A percentile compares a stretch with the other conserved stretches of the same genome.
Conservation (phyloP, 2,888 invertebrate species). For the Artemia sinica region DNA sequence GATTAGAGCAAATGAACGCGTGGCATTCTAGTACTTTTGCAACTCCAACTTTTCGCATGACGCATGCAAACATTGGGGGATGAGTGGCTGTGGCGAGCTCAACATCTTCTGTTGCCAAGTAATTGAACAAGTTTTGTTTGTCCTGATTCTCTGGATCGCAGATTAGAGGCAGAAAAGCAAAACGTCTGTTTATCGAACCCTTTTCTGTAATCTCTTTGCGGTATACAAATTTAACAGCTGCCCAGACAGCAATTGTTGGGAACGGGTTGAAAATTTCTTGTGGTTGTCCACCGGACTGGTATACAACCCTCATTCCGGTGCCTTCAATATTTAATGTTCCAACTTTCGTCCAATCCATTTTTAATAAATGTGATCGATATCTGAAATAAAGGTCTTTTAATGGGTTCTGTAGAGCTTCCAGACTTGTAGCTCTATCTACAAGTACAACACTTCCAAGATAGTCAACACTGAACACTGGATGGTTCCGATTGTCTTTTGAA, state of each 20-base stretch:
- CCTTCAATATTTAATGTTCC: slow-evolving; percentile 48
- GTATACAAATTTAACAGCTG: slow-evolving; percentile 65
- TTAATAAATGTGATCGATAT: slow-evolving; percentile 30
- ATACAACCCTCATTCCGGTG: slow-evolving; percentile 50
- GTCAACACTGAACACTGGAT: slow-evolving; percentile 40
- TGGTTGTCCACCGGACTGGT: slow-evolving; percentile 19
- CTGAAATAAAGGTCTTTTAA: slow-evolving; percentile 52
- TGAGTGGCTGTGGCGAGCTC: slow-evolving; percentile 34
- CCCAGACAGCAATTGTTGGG: slow-evolving; percentile 82
- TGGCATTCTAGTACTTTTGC: slow-evolving; percentile 71
- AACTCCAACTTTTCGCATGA: slow-evolving; percentile 49
- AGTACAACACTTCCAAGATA: slow-evolving; percentile 65
- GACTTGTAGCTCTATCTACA: slow-evolving; percentile 52
- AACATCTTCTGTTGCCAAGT: slow-evolving; percentile 36
- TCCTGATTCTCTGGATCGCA: slow-evolving; percentile 57
- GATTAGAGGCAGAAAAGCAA: slow-evolving; percentile 66
- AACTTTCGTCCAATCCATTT: slow-evolving; percentile 29
- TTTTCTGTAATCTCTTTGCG: slow-evolving; percentile 23
- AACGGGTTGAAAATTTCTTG: slow-evolving; percentile 50
- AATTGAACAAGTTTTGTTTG: slow-evolving; percentile 47
- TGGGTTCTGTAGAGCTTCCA: slow-evolving; percentile 63
- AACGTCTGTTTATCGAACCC: slow-evolving; percentile 35
- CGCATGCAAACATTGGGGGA: slow-evolving; percentile 72
- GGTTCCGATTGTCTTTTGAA: slow-evolving; percentile 23
- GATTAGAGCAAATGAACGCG: slow-evolving; percentile 71